Evolutionary conservation across 2,113 vertebrate species (phyloP).

Genomic region (Sterrhoptilus dennistouni): DNA sequence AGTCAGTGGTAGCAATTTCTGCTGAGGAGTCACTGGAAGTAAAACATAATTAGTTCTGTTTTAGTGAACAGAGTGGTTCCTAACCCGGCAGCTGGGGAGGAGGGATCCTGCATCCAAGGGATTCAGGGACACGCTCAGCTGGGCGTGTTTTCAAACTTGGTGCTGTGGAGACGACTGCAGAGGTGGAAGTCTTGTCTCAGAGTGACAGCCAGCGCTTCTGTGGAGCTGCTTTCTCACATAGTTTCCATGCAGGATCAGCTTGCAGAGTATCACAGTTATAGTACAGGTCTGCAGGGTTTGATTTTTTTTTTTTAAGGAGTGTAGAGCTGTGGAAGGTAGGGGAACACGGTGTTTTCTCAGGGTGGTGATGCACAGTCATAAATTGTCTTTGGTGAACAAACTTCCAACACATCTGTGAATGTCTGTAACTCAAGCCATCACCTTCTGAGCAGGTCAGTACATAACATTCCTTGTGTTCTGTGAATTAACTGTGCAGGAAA

Average conservation of each 20-base stretch:
- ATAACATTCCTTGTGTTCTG: neutral
- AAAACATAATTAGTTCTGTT: neutral
- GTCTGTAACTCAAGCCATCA: neutral
- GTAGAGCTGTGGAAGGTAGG: neutral
- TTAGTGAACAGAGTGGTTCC: neutral
- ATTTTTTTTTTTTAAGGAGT: neutral
- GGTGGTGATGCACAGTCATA: neutral
- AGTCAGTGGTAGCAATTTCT: neutral
- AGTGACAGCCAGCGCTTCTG: neutral
- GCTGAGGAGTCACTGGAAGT: slow-evolving; percentile 13
- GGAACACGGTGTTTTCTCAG: neutral
- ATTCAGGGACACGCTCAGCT: neutral
- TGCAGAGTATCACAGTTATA: neutral
- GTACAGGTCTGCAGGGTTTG: neutral
- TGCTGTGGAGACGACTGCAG: neutral
- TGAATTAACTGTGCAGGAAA: neutral
- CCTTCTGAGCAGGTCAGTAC: neutral
- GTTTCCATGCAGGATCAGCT: neutral
- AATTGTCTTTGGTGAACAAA: neutral
- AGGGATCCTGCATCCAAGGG: neutral
- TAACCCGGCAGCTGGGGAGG: neutral
- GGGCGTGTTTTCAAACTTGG: neutral
- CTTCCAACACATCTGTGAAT: neutral
- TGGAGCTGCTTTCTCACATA: neutral
- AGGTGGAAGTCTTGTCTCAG: neutral